phyloP scores from a whole-genome alignment of 1,140 invertebrate genomes.

The roundworm (Caenorhabditis elegans) region DNA sequence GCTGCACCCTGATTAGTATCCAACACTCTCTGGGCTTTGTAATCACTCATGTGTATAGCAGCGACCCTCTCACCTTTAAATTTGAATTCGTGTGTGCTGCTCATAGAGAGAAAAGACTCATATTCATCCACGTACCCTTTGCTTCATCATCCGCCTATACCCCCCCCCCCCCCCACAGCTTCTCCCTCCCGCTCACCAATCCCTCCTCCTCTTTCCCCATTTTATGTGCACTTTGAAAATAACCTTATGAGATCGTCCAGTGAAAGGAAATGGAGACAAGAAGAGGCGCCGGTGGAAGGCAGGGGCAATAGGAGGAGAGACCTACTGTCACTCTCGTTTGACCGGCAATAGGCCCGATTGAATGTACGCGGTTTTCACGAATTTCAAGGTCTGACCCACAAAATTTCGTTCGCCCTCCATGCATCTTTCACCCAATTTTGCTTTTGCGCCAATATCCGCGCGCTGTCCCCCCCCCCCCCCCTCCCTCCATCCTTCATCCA shows the following conservation, averaged over 20 bases:
- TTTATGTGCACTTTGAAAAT: constrained; percentile 25
- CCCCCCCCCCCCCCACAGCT: too few relatives aligned
- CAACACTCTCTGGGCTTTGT: background rate
- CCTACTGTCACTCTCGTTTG: constrained; percentile 31
- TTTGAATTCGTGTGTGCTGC: background rate
- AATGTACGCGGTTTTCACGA: constrained; percentile 31
- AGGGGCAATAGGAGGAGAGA: background rate
- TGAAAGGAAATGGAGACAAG: constrained; percentile 15
- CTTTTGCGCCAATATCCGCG: constrained; percentile 30
- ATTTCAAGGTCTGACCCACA: constrained; percentile 32
- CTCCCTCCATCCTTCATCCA: background rate
- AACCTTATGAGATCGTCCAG: constrained; percentile 20
- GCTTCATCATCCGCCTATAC: too few relatives aligned
- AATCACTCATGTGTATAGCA: constrained; percentile 18
- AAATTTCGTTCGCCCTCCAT: constrained; percentile 29
- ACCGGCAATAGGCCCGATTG: constrained; percentile 30
- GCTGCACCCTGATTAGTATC: background rate
- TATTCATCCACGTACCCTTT: background rate
- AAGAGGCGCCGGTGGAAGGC: background rate
- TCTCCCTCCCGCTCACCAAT: background rate
- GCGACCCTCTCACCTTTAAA: background rate
- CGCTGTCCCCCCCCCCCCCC: background rate
- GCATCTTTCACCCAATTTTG: constrained; percentile 33
- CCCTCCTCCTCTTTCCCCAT: background rate
- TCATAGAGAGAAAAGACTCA: too few relatives aligned